Base-by-base conservation (phyloP, 2,888 invertebrate genomes). In the Dynastes tityus region DNA sequence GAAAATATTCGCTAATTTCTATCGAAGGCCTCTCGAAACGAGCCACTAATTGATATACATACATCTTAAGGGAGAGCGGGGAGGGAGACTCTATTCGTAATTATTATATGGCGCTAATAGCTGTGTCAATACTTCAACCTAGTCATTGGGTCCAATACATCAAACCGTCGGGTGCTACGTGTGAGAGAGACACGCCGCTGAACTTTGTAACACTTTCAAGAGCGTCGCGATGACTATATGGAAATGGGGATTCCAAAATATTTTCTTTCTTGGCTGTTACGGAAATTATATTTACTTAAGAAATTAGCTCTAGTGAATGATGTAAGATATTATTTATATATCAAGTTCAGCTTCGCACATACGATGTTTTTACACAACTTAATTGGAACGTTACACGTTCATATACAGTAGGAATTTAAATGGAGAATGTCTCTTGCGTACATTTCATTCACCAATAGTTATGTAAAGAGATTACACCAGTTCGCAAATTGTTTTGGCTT, bases 191-290 rank as follows among this genome's bases (percentile, higher is more conserved):
- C 37, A 37, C 8, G 11, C 37, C n/a, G 29, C 11, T 61, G 61
- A 49, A 74, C 73, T 49, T 74, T 74, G 73, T 16, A 63, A 22
- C 13, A 45, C 9, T 61, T 68, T 27, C 11, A 51, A 49, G 63
- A 63, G 63, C 22, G 29, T 68, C n/a, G 51, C 45, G 58, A 49
- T 55, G 45, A 63, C 22, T 61, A 29, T 63, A n/a, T 74, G 61
- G 61, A 63, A 61, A 74, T 74, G 63, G 73, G 73, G 61, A 63
- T 74, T 61, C 73, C 73, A 74, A 61, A 74, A 74, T 74, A 74
- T 74, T 74, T 74, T 74, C 73, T 13, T 45, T 61, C 73, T 40
- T 6, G 45, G 6, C 37, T 49, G 45, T 27, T 45, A 74, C 55
- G 45, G 45, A 61, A 61, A 74, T 74, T 27, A 63, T 74, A 58